Evolutionary conservation across 2,888 invertebrate species (phyloP).

Genomic region (Tridacna gigas): DNA sequence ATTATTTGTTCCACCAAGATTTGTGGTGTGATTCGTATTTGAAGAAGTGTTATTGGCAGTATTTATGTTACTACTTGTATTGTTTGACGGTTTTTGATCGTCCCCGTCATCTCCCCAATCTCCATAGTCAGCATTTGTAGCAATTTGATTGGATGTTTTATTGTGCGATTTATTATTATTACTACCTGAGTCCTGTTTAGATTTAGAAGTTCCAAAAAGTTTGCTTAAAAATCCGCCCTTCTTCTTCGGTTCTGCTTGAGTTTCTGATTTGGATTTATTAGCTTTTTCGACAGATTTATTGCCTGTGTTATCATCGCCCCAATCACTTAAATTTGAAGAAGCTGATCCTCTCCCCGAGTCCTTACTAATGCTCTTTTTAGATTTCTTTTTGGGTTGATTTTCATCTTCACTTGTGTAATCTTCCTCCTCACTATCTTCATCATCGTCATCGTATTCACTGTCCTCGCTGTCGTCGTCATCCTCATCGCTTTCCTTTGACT

Average conservation of each 20-base stretch:
- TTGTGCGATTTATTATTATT: not conserved
- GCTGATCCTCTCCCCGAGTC: constrained; percentile 36
- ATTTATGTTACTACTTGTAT: not conserved
- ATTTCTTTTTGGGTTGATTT: not conserved
- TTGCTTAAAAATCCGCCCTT: constrained; percentile 49
- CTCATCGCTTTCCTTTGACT: not conserved
- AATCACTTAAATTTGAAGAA: constrained; percentile 17
- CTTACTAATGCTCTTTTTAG: constrained; percentile 1
- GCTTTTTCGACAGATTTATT: not conserved
- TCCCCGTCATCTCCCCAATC: constrained; percentile 39
- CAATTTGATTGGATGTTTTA: not conserved
- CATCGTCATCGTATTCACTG: constrained; percentile 10
- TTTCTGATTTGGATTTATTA: not conserved
- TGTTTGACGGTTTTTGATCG: too few relatives aligned
- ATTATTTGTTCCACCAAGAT: not conserved
- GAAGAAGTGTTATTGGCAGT: not conserved
- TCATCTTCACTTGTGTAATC: not conserved
- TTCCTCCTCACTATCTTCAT: constrained; percentile 11
- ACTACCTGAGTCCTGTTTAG: not conserved
- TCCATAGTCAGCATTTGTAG: constrained; percentile 32
- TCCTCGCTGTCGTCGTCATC: not conserved
- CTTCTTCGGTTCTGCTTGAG: constrained; percentile 15
- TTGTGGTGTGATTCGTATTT: not conserved
- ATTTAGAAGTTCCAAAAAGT: constrained; percentile 32
- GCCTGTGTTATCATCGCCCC: not conserved